Evolutionary conservation across 2,113 vertebrate genomes (phyloP).

Genomic region (Lonchura striata): DNA sequence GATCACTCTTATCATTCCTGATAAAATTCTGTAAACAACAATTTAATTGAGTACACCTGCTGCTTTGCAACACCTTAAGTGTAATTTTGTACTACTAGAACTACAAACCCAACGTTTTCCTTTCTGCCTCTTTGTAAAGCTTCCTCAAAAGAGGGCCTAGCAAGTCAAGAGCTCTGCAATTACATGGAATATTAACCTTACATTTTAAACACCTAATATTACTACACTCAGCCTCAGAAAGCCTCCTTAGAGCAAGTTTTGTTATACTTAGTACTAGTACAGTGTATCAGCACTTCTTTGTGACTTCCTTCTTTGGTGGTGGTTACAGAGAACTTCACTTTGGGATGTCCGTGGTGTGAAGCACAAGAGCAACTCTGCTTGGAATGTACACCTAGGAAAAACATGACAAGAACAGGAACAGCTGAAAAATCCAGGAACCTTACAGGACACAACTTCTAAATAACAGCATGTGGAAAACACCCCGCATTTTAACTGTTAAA

Average conservation of each 20-base stretch:
- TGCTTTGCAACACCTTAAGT: conserved; percentile 11
- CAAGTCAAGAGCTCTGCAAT: conserved; percentile 48
- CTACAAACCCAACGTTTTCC: neutral
- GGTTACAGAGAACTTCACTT: conserved; percentile 54
- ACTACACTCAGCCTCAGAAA: conserved; percentile 51
- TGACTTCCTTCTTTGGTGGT: neutral
- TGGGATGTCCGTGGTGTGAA: conserved; percentile 69
- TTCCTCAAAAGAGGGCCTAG: conserved; percentile 15
- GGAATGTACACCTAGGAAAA: conserved; percentile 80
- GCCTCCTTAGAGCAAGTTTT: neutral
- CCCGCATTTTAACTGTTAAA: neutral
- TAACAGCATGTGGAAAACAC: neutral
- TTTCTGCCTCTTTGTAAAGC: neutral
- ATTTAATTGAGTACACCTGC: conserved; percentile 20
- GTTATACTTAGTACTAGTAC: neutral
- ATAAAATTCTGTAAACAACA: conserved; percentile 34
- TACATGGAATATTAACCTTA: conserved; percentile 44
- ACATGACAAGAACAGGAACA: neutral
- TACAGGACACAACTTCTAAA: neutral
- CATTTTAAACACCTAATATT: conserved; percentile 48
- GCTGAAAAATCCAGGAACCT: neutral
- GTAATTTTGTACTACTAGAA: conserved; percentile 7
- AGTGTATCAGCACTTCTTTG: conserved; percentile 20
- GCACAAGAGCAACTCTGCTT: conserved; percentile 78
- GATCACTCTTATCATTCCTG: conserved; percentile 7